These are phyloP conservation scores for Morbakka virulenta DNA, from an alignment of 30 jellyfish, hydroid and myxozoan species.

Conservation along the genomic window DNA sequence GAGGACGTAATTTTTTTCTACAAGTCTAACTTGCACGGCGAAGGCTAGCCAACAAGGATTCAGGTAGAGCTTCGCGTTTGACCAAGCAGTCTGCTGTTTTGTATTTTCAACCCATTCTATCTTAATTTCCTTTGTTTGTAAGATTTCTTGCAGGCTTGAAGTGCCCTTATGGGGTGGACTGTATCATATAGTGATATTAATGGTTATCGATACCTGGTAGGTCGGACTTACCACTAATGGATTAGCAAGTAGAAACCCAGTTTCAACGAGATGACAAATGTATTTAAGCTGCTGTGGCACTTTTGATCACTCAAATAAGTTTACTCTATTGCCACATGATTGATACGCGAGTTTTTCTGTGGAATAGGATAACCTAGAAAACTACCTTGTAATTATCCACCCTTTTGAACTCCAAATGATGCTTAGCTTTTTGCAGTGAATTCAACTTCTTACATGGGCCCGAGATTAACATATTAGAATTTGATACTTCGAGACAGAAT, in stretches of 20 bases:
- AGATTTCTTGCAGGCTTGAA: slow-evolving; percentile 21
- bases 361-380: too few species aligned
- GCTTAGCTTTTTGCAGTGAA: slow-evolving; percentile 1
- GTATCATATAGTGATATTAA: slow-evolving; percentile 23
- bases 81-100: slow-evolving; percentile 35
- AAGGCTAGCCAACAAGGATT: too few species aligned
- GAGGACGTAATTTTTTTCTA: too few species aligned
- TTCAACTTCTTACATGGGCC: background rate
- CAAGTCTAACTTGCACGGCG: too few species aligned
- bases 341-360: too few species aligned
- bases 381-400: too few species aligned
- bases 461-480: background rate
- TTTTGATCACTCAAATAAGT: too few species aligned
- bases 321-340: too few species aligned
- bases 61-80: slow-evolving; percentile 66
- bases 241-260: background rate
- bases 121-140: slow-evolving; percentile 27
- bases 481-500: background rate
- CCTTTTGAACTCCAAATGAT: background rate
- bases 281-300: too few species aligned
- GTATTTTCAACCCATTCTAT: slow-evolving; percentile 45
- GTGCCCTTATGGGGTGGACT: slow-evolving; percentile 24
- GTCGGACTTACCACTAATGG: background rate
- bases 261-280: slow-evolving; percentile 3
- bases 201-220: background rate